Conservation (phyloP, 2,888 invertebrate genomes). For the Philopedon plagiatum region DNA sequence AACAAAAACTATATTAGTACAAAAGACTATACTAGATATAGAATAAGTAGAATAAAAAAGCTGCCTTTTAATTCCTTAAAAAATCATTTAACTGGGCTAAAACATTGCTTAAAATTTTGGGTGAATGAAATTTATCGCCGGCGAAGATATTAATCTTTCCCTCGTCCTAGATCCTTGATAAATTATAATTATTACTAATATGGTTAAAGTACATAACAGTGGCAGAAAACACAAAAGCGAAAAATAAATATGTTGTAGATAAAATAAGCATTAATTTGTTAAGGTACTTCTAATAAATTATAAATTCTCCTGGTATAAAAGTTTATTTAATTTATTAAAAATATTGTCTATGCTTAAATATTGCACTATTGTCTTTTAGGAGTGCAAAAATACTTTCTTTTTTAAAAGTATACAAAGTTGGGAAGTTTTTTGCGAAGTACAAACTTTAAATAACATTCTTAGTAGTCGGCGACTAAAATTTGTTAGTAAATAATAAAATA, state of each 20-base stretch:
- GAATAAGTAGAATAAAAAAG: too few species aligned
- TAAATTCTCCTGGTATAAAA: conserved; percentile 10
- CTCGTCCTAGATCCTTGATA: background rate
- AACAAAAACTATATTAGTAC: too few species aligned
- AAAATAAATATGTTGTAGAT: conserved; percentile 6
- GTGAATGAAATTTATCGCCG: background rate
- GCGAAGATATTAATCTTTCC: too few species aligned
- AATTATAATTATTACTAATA: background rate
- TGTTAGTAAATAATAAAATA: conserved; percentile 27
- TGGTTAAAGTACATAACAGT: background rate
- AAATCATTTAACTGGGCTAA: too few species aligned
- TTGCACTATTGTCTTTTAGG: conserved; percentile 9
- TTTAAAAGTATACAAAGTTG: conserved; percentile 16
- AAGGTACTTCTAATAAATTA: conserved; percentile 21
- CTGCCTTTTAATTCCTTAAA: too few species aligned
- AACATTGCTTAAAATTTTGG: too few species aligned
- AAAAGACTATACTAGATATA: too few species aligned
- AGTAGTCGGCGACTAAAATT: conserved; percentile 12
- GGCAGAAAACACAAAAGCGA: conserved; percentile 1
- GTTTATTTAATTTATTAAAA: conserved; percentile 17
- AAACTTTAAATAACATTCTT: conserved; percentile 11
- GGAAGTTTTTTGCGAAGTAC: conserved; percentile 11
- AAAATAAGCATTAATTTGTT: background rate
- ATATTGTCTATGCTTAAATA: conserved; percentile 24
- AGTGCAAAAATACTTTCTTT: conserved; percentile 8